These are phyloP conservation scores for Colaptes auratus DNA, from an alignment of 2,113 vertebrate species.

Conservation along the genomic window DNA sequence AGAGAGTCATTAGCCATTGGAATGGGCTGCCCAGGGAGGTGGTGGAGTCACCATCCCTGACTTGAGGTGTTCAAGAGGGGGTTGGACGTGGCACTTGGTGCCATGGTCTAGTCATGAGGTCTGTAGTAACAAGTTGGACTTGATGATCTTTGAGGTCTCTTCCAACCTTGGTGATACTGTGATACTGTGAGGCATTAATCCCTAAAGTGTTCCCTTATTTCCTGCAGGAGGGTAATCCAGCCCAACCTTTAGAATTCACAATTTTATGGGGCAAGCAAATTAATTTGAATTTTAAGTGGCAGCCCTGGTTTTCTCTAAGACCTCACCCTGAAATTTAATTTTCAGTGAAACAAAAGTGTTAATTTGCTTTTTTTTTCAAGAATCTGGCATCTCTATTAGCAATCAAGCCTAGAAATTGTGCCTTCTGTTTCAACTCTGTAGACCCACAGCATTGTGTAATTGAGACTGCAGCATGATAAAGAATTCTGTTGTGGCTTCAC, in stretches of 20 bases:
- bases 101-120: too few relatives aligned
- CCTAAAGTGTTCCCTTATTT: not conserved
- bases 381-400: not conserved
- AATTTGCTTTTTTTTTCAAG: not conserved
- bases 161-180: too few relatives aligned
- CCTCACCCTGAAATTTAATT: not conserved
- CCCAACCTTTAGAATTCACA: not conserved
- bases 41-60: too few relatives aligned
- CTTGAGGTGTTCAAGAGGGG: too few relatives aligned
- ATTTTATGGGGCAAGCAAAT: not conserved
- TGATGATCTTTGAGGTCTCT: too few relatives aligned
- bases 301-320: not conserved
- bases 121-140: too few relatives aligned
- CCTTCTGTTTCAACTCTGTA: constrained; percentile 18
- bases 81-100: too few relatives aligned
- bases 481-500: not conserved
- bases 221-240: not conserved
- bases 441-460: not conserved
- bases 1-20: too few relatives aligned
- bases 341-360: constrained; percentile 5
- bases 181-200: not conserved
- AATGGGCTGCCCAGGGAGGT: too few relatives aligned
- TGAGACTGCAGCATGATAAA: constrained; percentile 4
- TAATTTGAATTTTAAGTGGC: not conserved
- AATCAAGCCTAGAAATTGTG: constrained; percentile 33